Conservation (phyloP, 2,888 invertebrate species). For the Corythucha ciliata region DNA sequence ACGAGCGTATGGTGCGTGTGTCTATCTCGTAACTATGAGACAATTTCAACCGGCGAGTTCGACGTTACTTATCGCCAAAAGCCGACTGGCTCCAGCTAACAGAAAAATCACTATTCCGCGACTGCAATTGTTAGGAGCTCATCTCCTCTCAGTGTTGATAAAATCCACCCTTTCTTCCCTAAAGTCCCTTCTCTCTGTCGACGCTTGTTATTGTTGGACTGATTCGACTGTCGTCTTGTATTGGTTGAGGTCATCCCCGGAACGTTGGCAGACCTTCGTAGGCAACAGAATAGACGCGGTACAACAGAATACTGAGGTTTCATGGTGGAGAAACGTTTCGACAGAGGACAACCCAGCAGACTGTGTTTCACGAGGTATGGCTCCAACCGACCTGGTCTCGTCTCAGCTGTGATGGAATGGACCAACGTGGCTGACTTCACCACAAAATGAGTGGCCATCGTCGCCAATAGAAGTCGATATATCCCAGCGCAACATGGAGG, state of each 20-base stretch:
- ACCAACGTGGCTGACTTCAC: conserved; percentile 15
- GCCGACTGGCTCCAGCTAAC: conserved; percentile 20
- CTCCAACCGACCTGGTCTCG: conserved; percentile 17
- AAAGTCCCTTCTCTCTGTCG: neutral
- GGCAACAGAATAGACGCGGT: conserved; percentile 23
- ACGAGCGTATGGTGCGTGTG: conserved; percentile 30
- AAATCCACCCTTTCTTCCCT: neutral
- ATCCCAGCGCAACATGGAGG: no score
- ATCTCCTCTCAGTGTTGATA: conserved; percentile 20
- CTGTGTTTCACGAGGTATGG: conserved; percentile 17
- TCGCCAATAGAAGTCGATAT: no score
- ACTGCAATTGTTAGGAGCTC: conserved; percentile 25
- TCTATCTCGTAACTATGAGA: conserved; percentile 25
- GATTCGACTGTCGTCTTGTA: conserved; percentile 23
- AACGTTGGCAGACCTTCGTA: conserved; percentile 24
- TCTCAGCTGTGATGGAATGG: conserved; percentile 22
- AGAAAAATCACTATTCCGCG: conserved; percentile 23
- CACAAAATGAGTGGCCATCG: neutral
- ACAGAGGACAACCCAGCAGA: conserved; percentile 26
- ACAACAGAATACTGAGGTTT: neutral
- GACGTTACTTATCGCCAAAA: conserved; percentile 19
- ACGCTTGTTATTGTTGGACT: conserved; percentile 9
- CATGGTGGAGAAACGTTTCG: conserved; percentile 19
- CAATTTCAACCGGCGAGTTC: no score
- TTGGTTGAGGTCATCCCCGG: conserved; percentile 22